Evolutionary conservation across 2,797 vertebrate genomes (phyloP), one percentile per base, ranked within the genome.

Genomic region (Phataginus tetradactyla): DNA sequence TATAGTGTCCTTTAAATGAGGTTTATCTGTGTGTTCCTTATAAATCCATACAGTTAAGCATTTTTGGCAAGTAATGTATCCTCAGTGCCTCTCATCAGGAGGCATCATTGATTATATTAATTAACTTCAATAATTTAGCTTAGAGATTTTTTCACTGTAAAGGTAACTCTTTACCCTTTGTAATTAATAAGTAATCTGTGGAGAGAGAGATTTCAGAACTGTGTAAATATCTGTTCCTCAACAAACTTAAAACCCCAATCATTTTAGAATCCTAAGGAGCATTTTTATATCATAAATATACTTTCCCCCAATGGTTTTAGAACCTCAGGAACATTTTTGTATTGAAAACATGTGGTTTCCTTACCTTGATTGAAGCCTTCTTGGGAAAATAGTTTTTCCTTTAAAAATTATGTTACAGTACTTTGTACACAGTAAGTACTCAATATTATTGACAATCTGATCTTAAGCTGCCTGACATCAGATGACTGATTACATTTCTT

Each of bases 161-260:
- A 78, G 51, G 15, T 83, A 78, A 63, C 49, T 86, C 57, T 72
- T 86, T 90, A 86, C 77, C 61, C 29, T 94, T 90, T 66, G 18
- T 94, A 91, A 95, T 93, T 91, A 93, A 63, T 86, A 89, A 85
- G 13, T 93, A 80, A 80, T 83, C 57, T 90, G 32, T 81, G n/a
- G 14, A 23, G 59, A 69, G 59, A 69, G 29, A 84, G 83, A 83
- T 45, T 92, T 96, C 59, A 80, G 90, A 89, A 80, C 63, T 92
- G 27, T 94, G 21, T 87, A 84, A 93, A 79, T 68, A 92, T 64
- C 55, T 95, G 29, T 92, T 90, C n/a, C 51, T 75, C 49, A 93
- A 42, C 32, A 94, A 25, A 69, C 23, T 85, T 84, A 95, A 45
- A 45, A 32, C 42, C 53, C 23, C 29, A 55, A 15, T 77, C 34